Evolutionary conservation across 2,888 invertebrate genomes (phyloP).

Genomic region (Yponomeuta evonymella): DNA sequence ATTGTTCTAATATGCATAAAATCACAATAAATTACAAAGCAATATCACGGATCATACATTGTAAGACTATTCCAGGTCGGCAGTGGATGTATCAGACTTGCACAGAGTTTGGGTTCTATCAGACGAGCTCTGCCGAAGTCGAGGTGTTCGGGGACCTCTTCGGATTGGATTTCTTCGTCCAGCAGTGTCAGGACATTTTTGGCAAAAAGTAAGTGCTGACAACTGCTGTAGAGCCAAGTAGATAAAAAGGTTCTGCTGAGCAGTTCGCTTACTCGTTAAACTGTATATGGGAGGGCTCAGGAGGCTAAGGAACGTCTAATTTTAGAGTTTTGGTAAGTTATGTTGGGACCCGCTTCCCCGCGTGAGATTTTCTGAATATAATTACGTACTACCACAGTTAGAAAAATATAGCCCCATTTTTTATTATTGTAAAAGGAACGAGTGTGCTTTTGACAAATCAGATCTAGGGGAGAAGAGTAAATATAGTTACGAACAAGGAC

Average conservation of each 20-base stretch:
- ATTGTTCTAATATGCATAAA: no score
- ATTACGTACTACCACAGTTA: background rate
- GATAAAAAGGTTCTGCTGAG: background rate
- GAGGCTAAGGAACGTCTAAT: no score
- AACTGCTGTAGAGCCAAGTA: background rate
- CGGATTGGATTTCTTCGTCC: constrained; percentile 84
- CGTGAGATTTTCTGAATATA: no score
- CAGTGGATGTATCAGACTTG: constrained; percentile 98
- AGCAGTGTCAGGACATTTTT: constrained; percentile 90
- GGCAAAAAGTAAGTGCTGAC: constrained; percentile 77
- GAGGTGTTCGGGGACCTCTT: constrained; percentile 86
- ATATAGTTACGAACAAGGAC: no score
- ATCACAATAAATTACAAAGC: no score
- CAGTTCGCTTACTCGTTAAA: no score
- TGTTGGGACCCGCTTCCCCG: no score
- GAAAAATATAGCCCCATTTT: background rate
- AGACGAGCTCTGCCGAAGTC: constrained; percentile 83
- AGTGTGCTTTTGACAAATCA: no score
- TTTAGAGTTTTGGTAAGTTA: no score
- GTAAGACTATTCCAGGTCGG: constrained; percentile 69
- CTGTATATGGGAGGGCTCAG: no score
- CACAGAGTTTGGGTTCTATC: constrained; percentile 96
- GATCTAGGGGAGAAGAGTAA: no score
- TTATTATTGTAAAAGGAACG: no score
- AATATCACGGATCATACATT: background rate